Evolutionary conservation across 2,888 invertebrate species (phyloP), one percentile per base, ranked within the genome.

Genomic region (Drosophila subsilvestris): DNA sequence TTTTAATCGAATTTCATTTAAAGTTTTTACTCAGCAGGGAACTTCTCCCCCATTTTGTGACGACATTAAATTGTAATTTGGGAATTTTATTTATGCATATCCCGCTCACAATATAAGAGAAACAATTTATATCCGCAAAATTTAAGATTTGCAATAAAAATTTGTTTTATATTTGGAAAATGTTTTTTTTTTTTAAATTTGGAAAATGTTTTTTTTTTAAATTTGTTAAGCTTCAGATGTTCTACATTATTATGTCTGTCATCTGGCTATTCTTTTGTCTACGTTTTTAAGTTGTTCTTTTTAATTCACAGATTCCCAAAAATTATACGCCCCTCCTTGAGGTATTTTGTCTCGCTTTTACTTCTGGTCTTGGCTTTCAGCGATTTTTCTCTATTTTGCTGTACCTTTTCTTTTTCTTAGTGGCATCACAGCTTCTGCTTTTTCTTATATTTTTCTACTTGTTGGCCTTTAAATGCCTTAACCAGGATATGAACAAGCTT

Each of bases 1-100:
- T 79, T 79, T 70, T 66, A 77, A 79, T 71, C 75, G 77, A 77
- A 79, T 79, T 76, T 74, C 56, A 70, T 74, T 74, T 51, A 37
- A 79, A 75, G 70, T 79, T 77, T 70, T 63, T 67, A 67, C 59
- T 67, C 65, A 22, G 22, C 22, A 22, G 22, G 22, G 22, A 66
- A 68, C 74, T 72, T 47, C 32, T n/a, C 37, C n/a, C 29, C n/a
- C 20, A 14, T 37, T 57, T 29, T 47, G 8, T 49, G 55, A 68
- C 61, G 60, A 66, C 60, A 79, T 77, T 71, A 79, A 79, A 79
- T 59, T 70, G 79, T 68, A 71, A 79, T 79, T 77, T 77, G 47
- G 57, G 43, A 47, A 43, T 50, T 68, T 77, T 71, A 72, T 75
- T 79, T 75, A 75, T 76, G 74, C 69, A 72, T 75, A 68, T 69